Conservation (phyloP, 2,113 vertebrate species). For the Alexandromys fortis region DNA sequence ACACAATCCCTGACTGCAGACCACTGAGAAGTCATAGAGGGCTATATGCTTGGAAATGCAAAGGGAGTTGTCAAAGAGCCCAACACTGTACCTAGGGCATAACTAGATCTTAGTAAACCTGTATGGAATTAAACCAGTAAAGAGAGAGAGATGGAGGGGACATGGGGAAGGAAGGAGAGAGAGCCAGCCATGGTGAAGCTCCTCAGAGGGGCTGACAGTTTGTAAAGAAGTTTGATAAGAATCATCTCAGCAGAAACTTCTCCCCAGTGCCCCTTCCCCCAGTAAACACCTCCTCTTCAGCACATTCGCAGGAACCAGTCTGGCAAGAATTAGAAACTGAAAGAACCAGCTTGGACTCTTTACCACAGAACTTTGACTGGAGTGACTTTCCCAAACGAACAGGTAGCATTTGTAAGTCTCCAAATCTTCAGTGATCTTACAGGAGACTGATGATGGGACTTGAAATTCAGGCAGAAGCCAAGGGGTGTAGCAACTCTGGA, state of each 20-base stretch:
- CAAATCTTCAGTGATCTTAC: conserved; percentile 41
- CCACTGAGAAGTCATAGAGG: neutral
- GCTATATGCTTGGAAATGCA: neutral
- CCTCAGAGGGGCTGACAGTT: neutral
- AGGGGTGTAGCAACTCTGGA: neutral
- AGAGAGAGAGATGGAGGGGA: neutral
- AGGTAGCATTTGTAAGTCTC: neutral
- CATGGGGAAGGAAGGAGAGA: neutral
- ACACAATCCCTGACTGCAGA: neutral
- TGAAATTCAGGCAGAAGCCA: neutral
- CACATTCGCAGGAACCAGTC: neutral
- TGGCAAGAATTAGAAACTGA: neutral
- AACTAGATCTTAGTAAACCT: neutral
- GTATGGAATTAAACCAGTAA: neutral
- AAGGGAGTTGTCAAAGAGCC: neutral
- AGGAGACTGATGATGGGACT: neutral
- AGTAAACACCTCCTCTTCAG: neutral
- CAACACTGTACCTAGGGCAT: neutral
- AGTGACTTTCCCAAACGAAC: neutral
- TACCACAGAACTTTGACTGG: neutral
- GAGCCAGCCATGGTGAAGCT: neutral
- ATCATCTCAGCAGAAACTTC: neutral
- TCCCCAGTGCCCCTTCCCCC: neutral
- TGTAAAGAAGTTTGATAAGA: neutral
- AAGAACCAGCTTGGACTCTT: neutral